phyloP scores from a whole-genome alignment of 2,113 vertebrate genomes.

The Perca fluviatilis region DNA sequence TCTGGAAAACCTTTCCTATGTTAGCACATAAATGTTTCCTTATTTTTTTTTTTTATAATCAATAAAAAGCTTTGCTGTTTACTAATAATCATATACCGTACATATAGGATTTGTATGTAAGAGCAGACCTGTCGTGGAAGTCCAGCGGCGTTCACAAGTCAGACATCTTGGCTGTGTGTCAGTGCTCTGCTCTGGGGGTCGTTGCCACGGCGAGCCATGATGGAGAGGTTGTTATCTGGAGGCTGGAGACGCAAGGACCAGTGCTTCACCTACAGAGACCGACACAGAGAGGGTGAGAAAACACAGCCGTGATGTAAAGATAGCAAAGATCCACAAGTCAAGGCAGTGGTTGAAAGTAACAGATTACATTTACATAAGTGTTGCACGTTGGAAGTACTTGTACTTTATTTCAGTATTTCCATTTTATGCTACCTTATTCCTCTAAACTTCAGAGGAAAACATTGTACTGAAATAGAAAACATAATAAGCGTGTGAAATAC shows the following conservation, averaged over 20 bases:
- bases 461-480: not conserved
- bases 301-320: not conserved
- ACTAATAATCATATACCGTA: not conserved
- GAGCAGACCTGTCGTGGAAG: conserved; percentile 69
- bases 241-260: conserved; percentile 61
- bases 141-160: conserved; percentile 49
- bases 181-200: conserved; percentile 59
- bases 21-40: not conserved
- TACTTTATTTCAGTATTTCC: not conserved
- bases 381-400: not conserved
- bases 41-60: not conserved
- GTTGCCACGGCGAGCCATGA: conserved; percentile 71
- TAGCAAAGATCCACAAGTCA: not conserved
- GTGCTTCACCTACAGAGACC: conserved; percentile 40
- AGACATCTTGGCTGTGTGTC: conserved; percentile 63
- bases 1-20: not conserved
- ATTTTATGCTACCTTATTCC: not conserved
- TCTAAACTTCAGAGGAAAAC: not conserved
- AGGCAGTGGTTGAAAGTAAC: not conserved
- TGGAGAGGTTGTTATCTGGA: conserved; percentile 75
- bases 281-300: conserved; percentile 30
- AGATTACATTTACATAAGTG: not conserved
- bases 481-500: not conserved
- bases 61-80: not conserved
- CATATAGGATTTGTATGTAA: conserved; percentile 59